phyloP scores from a whole-genome alignment of 2,797 vertebrate genomes.

The Alcedo quadribrachys region DNA sequence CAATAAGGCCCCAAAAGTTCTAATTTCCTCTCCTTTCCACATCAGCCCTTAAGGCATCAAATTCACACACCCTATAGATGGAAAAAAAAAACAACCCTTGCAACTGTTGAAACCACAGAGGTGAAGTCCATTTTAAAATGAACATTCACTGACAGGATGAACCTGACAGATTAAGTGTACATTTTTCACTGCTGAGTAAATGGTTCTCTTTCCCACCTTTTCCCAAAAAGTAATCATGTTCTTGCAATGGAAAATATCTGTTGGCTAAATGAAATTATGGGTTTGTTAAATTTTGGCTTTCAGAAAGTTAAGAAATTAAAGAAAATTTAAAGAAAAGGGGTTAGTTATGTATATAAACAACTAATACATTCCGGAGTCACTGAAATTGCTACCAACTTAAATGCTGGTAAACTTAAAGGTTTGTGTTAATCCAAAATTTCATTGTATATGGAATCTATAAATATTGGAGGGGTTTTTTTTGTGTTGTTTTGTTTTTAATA shows the following conservation, averaged over 20 bases:
- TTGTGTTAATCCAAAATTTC: background rate
- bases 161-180: background rate
- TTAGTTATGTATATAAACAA: background rate
- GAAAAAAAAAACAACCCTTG: background rate
- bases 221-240: background rate
- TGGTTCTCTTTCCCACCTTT: background rate
- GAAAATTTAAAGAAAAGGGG: no score
- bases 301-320: background rate
- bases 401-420: background rate
- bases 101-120: background rate
- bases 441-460: background rate
- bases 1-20: background rate
- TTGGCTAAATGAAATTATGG: background rate
- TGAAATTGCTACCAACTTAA: background rate
- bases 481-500: no score
- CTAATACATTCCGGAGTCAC: background rate
- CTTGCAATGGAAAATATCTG: background rate
- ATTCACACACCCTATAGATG: rapidly evolving
- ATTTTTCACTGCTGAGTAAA: background rate
- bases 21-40: background rate
- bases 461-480: background rate
- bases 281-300: background rate
- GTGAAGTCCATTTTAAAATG: background rate
- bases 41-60: background rate
- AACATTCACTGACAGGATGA: background rate